Evolutionary conservation across 2,113 vertebrate genomes (phyloP).

Genomic region (Xenotilapia flavipinnis): DNA sequence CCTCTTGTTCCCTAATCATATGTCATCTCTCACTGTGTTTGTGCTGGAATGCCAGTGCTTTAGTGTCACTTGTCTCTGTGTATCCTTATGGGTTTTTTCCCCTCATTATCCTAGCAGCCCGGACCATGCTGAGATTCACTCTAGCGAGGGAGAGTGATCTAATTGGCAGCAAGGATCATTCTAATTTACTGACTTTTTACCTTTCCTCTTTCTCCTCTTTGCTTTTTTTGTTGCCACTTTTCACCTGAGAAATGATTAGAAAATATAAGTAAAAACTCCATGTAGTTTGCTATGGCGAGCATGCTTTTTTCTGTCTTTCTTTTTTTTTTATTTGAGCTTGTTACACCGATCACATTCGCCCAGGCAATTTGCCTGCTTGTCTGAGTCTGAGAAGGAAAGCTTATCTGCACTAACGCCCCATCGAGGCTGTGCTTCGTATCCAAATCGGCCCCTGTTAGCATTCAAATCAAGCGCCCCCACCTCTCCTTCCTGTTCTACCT

Average conservation of each 20-base stretch:
- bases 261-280: constrained; percentile 21
- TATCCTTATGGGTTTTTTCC: neutral
- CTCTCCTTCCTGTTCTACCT: constrained; percentile 2
- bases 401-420: constrained; percentile 60
- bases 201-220: neutral
- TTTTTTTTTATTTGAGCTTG: constrained; percentile 10
- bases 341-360: constrained; percentile 62
- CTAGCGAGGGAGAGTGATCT: constrained; percentile 32
- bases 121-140: constrained; percentile 31
- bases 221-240: constrained; percentile 10
- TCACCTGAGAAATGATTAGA: constrained; percentile 42
- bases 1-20: neutral
- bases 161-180: constrained; percentile 60
- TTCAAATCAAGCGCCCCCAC: constrained; percentile 51
- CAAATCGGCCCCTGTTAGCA: constrained; percentile 44
- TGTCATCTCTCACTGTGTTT: neutral
- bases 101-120: constrained; percentile 31
- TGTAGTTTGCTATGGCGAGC: constrained; percentile 6
- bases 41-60: neutral
- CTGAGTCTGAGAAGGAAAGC: constrained; percentile 49
- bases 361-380: constrained; percentile 65
- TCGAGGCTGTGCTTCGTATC: constrained; percentile 10
- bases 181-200: constrained; percentile 34
- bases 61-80: constrained; percentile 15
- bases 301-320: neutral